Conservation (phyloP, 2,797 vertebrate genomes). For the Ficedula albicollis region DNA sequence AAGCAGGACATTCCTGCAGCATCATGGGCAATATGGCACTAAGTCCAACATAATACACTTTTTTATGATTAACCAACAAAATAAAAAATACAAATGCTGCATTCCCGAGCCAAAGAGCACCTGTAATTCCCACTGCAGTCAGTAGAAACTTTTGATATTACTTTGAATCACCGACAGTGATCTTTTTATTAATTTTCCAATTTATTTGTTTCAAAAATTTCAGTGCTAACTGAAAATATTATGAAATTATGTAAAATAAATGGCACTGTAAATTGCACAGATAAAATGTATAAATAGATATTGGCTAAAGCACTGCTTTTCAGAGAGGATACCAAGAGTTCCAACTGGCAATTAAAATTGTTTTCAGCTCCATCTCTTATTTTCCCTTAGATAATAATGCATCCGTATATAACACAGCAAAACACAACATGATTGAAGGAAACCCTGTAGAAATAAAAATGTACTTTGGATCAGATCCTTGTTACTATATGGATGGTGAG, state of each 20-base stretch:
- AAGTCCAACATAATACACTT: not conserved
- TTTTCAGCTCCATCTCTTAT: not conserved
- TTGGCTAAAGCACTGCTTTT: not conserved
- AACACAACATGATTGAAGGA: not conserved
- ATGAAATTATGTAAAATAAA: not conserved
- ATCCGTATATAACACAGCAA: not conserved
- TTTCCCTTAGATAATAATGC: not conserved
- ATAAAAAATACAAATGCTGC: not conserved
- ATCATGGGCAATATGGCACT: not conserved
- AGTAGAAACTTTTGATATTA: not conserved
- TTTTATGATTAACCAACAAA: not conserved
- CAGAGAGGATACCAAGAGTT: not conserved
- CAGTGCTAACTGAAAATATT: not conserved
- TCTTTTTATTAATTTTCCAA: not conserved
- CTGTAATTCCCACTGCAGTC: not conserved
- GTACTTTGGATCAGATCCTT: conserved; percentile 3
- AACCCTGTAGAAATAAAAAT: conserved; percentile 15
- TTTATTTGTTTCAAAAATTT: not conserved
- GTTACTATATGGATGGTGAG: conserved; percentile 7
- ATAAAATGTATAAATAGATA: not conserved
- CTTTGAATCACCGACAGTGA: not conserved
- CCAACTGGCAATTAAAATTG: not conserved
- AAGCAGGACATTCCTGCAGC: not conserved
- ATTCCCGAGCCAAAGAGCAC: not conserved
- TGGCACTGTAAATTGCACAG: not conserved